Percentiles rank a stretch among this genome's conserved stretches.
These are phyloP conservation scores for Alsophila aescularia DNA, from an alignment of 2,888 invertebrate species.

Conservation along the genomic window DNA sequence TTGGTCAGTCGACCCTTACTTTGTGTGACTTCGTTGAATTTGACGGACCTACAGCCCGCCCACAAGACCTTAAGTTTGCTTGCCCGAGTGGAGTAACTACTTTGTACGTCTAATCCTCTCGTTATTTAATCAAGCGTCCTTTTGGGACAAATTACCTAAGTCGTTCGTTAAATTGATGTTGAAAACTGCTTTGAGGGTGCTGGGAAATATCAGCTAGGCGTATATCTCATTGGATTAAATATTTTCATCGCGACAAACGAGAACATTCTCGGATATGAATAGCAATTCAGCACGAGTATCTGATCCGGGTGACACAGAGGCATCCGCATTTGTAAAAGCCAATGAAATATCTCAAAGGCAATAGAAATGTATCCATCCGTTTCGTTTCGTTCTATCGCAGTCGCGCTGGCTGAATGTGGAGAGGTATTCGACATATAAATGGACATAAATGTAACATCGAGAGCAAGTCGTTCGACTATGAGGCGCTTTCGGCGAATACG, in stretches of 20 bases:
- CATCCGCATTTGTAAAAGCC: constrained; percentile 62
- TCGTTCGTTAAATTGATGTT: constrained; percentile 24
- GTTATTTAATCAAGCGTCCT: constrained; percentile 33
- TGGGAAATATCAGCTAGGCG: constrained; percentile 19
- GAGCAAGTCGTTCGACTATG: constrained; percentile 45
- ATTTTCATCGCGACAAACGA: constrained; percentile 41
- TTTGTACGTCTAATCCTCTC: constrained; percentile 22
- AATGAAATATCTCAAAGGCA: constrained; percentile 64
- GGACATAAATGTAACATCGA: constrained; percentile 60
- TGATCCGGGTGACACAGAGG: constrained; percentile 44
- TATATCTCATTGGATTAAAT: constrained; percentile 39
- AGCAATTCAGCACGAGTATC: constrained; percentile 37
- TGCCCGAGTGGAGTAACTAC: constrained; percentile 24
- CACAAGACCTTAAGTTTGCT: constrained; percentile 42
- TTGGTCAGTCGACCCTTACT: constrained; percentile 60
- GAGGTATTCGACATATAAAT: constrained; percentile 58
- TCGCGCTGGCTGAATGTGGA: constrained; percentile 49
- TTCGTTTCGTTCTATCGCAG: constrained; percentile 48
- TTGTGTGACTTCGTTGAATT: constrained; percentile 48
- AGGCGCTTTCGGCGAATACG: constrained; percentile 15
- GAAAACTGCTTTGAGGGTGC: constrained; percentile 26
- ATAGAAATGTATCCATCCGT: constrained; percentile 61
- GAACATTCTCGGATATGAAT: constrained; percentile 36
- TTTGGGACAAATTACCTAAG: constrained; percentile 28
- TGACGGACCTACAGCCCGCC: constrained; percentile 46